Conservation (phyloP, 2,113 vertebrate genomes). For the Lasiurus cinereus region DNA sequence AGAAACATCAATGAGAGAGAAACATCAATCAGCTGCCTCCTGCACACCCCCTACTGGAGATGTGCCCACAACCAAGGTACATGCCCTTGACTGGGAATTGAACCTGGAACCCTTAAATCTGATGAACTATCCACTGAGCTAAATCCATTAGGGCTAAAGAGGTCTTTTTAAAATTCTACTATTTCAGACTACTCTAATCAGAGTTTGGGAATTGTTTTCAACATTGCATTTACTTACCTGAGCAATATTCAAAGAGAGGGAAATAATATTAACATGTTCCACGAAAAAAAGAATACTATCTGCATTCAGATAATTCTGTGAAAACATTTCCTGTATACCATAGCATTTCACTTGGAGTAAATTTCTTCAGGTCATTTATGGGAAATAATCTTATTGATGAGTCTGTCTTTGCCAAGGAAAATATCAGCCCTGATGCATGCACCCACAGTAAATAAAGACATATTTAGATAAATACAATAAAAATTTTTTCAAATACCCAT, state of each 20-base stretch:
- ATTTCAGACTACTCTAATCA: background rate
- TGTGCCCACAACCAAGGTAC: too few species aligned
- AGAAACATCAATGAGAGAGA: too few species aligned
- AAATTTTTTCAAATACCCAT: background rate
- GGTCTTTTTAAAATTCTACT: background rate
- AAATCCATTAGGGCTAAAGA: too few species aligned
- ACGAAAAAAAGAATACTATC: background rate
- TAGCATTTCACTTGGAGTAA: background rate
- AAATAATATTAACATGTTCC: conserved; percentile 44
- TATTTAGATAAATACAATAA: conserved; percentile 29
- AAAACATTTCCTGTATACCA: background rate
- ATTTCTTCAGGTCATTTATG: background rate
- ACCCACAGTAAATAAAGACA: background rate
- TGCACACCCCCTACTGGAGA: too few species aligned
- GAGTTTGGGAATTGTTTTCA: conserved; percentile 25
- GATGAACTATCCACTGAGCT: too few species aligned
- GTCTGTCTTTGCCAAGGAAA: conserved; percentile 53
- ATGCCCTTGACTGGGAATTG: too few species aligned
- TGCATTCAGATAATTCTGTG: conserved; percentile 36
- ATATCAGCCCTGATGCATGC: background rate
- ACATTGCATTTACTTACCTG: background rate
- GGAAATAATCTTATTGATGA: background rate
- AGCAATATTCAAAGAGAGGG: background rate
- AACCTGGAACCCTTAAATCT: too few species aligned
- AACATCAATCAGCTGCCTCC: too few species aligned